Evolutionary conservation across 2,888 invertebrate species (phyloP).

Genomic region (Drosophila gaucha): DNA sequence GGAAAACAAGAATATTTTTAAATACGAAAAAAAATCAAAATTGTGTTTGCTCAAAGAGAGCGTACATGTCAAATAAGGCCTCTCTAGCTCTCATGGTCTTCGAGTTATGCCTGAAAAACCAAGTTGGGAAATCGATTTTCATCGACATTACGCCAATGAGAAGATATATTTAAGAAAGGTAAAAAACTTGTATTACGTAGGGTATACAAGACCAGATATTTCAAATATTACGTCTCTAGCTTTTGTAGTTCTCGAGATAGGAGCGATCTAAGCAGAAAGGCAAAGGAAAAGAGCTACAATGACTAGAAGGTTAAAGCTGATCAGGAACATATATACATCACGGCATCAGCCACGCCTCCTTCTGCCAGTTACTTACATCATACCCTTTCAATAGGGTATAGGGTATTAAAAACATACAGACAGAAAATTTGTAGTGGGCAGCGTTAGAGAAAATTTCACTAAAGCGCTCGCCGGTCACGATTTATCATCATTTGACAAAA

Average conservation of each 20-base stretch:
- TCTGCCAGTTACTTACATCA: neutral
- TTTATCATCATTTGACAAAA: slow-evolving; percentile 78
- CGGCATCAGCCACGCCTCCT: neutral
- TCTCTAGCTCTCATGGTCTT: neutral
- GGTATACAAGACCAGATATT: no score
- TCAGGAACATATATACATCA: neutral
- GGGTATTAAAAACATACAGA: slow-evolving; percentile 4
- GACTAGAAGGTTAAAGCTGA: neutral
- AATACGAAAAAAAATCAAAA: neutral
- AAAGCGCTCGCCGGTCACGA: slow-evolving; percentile 65
- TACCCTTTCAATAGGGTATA: neutral
- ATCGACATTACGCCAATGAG: neutral
- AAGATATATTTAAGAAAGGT: neutral
- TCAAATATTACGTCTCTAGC: neutral
- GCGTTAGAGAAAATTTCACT: slow-evolving; percentile 62
- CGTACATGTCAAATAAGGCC: neutral
- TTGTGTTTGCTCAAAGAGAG: no score
- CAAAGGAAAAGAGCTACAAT: neutral
- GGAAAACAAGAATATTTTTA: neutral
- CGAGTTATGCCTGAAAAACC: neutral
- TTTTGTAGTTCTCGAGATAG: neutral
- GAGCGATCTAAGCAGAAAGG: accelerated
- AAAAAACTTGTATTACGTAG: neutral
- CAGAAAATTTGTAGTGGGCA: slow-evolving; percentile 39
- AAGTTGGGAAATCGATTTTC: neutral